Base-by-base conservation (phyloP, 2,888 invertebrate species). In the Sisyra nigra region DNA sequence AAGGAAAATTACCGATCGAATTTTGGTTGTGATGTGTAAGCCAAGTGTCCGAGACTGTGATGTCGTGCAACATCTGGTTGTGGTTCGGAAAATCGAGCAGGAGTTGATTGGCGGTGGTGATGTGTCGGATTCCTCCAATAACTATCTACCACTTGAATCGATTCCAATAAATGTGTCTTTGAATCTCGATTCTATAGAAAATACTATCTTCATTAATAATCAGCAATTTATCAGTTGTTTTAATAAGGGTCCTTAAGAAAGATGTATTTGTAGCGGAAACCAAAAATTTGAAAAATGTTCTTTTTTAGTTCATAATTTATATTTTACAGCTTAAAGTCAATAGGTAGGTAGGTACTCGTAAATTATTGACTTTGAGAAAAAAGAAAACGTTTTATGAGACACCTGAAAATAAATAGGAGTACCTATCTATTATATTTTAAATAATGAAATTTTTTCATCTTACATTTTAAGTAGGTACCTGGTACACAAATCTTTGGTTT, bases 141-240 rank as follows among this genome's bases (percentile, higher is more conserved):
- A 49, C 63, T 64, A 45, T 64, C 64, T 45, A 60, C 60, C 62
- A 63, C 62, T 4, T 63, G 62, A n/a, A 60, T 50, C 30, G 64
- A 63, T 49, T 64, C 64, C 7, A 63, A 58, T 47, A 64, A 63
- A 39, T 61, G 62, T 44, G 56, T 58, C 34, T 61, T 54, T 37
- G 63, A 55, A 49, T 62, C 63, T 47, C 61, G 58, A 48, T 64
- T 58, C 57, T 56, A 40, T 17, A 47, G 47, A n/a, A n/a, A n/a
- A n/a, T n/a, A n/a, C n/a, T n/a, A n/a, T 35, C n/a, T n/a, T 15
- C 24, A 30, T 30, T 30, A 9, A 30, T 30, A 30, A 9, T 30
- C 10, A 8, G 10, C 31, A 30, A 8, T 30, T 10, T 31, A 31
- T 31, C 31, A 31, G n/a, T n/a, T n/a, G n/a, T n/a, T n/a, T n/a